These are phyloP conservation scores for Tychaedon coryphoeus DNA, from an alignment of 2,113 vertebrate species.

Conservation along the genomic window DNA sequence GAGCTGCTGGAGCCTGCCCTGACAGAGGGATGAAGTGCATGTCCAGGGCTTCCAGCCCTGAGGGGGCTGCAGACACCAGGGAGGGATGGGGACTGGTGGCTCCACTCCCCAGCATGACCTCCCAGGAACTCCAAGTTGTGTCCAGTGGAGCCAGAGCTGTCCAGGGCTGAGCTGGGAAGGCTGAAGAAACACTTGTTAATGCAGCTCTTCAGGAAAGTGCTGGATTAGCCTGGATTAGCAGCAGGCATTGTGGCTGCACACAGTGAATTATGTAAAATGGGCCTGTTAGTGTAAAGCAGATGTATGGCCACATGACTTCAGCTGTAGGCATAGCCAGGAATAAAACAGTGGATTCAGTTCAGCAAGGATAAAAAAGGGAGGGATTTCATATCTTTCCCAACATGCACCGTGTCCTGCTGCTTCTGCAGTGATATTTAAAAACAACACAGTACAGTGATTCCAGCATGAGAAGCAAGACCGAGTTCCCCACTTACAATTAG, in stretches of 20 bases:
- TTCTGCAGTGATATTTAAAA: background rate
- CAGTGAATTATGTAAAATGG: constrained; percentile 45
- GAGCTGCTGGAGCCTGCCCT: background rate
- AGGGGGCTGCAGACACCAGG: background rate
- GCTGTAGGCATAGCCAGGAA: constrained; percentile 16
- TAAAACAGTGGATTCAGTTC: background rate
- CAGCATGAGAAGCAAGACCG: background rate
- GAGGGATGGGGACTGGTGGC: background rate
- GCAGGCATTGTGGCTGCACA: background rate
- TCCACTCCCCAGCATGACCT: background rate
- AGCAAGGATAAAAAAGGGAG: background rate
- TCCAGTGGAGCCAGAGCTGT: rapidly evolving
- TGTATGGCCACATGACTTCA: constrained; percentile 24
- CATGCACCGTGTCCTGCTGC: background rate
- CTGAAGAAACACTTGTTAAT: background rate
- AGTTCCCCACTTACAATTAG: background rate
- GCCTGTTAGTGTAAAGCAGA: constrained; percentile 15
- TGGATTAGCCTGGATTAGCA: constrained; percentile 37
- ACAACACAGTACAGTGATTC: background rate
- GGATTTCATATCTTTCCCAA: background rate
- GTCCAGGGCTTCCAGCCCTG: background rate
- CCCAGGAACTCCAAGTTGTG: rapidly evolving
- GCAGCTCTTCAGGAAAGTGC: constrained; percentile 5
- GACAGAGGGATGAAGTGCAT: background rate
- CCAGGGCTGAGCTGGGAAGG: background rate